A percentile compares a stretch with the other conserved stretches of the same genome.
phyloP scores from a whole-genome alignment of 2,888 invertebrate species.

The Zootermopsis nevadensis region DNA sequence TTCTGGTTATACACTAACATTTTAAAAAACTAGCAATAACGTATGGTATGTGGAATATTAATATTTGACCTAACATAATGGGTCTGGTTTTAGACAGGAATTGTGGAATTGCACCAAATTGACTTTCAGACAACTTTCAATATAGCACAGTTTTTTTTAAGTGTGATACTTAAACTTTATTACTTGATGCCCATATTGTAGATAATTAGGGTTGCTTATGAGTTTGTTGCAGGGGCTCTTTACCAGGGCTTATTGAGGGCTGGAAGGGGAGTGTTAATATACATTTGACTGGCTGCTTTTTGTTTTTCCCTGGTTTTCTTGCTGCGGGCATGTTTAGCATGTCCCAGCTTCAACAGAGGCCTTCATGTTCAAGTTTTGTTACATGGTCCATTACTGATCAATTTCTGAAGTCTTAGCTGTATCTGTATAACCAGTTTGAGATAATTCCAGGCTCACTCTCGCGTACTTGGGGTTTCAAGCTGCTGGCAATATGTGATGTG shows the following conservation, averaged over 20 bases:
- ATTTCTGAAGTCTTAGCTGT: slow-evolving; percentile 27
- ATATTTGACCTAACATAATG: slow-evolving; percentile 20
- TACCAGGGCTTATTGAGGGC: slow-evolving; percentile 45
- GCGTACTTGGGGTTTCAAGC: neutral
- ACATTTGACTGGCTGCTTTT: slow-evolving; percentile 43
- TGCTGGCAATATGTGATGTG: slow-evolving; percentile 4
- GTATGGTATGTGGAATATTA: slow-evolving; percentile 14
- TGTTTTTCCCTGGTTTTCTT: slow-evolving; percentile 40
- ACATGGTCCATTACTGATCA: slow-evolving; percentile 35
- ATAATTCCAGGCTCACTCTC: neutral
- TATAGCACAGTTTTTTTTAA: slow-evolving; percentile 49
- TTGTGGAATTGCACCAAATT: slow-evolving; percentile 5
- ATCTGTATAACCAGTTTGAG: neutral
- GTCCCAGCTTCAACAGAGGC: slow-evolving; percentile 31
- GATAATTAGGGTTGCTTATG: slow-evolving; percentile 51
- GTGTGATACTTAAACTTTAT: slow-evolving; percentile 51
- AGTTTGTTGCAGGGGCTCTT: slow-evolving; percentile 48
- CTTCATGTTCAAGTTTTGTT: slow-evolving; percentile 34
- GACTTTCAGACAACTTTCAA: slow-evolving; percentile 42
- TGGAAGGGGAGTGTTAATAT: slow-evolving; percentile 35
- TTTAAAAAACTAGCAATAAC: slow-evolving; percentile 23
- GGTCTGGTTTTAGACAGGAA: neutral
- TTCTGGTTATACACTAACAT: slow-evolving; percentile 31
- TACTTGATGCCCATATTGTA: slow-evolving; percentile 50
- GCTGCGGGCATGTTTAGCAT: slow-evolving; percentile 2